phyloP scores from a whole-genome alignment of 2,113 vertebrate species.

The Otus sunia region DNA sequence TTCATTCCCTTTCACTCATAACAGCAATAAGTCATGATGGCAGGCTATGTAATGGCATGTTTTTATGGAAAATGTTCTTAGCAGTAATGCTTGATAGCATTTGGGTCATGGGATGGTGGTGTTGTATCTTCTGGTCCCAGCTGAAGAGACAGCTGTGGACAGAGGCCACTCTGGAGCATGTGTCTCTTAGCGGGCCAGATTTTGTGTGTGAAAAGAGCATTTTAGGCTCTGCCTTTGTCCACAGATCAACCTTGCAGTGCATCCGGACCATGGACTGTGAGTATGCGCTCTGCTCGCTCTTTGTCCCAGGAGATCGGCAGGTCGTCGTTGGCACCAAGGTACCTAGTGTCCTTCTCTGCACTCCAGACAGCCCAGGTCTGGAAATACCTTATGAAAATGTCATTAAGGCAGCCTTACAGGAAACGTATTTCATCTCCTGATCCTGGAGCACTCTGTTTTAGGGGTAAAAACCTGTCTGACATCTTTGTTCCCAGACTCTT shows the following conservation, averaged over 20 bases:
- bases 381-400: not conserved
- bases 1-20: too few species aligned
- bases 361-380: not conserved
- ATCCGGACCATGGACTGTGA: constrained; percentile 94
- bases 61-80: not conserved
- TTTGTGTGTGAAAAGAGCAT: not conserved
- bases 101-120: not conserved
- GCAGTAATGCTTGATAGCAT: not conserved
- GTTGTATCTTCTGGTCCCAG: not conserved
- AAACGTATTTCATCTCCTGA: not conserved
- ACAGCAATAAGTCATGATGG: not conserved
- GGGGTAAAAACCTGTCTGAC: not conserved
- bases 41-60: not conserved
- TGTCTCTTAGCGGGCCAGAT: not conserved
- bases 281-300: constrained; percentile 91
- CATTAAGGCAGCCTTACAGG: not conserved
- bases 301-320: constrained; percentile 94
- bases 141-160: not conserved
- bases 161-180: not conserved
- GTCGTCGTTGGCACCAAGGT: constrained; percentile 95
- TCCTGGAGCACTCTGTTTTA: not conserved
- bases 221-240: not conserved
- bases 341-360: not conserved
- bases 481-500: not conserved
- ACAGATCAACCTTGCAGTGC: constrained; percentile 91